phyloP scores from a whole-genome alignment of 1,140 invertebrate species.

The Cheumatopsyche charites region DNA sequence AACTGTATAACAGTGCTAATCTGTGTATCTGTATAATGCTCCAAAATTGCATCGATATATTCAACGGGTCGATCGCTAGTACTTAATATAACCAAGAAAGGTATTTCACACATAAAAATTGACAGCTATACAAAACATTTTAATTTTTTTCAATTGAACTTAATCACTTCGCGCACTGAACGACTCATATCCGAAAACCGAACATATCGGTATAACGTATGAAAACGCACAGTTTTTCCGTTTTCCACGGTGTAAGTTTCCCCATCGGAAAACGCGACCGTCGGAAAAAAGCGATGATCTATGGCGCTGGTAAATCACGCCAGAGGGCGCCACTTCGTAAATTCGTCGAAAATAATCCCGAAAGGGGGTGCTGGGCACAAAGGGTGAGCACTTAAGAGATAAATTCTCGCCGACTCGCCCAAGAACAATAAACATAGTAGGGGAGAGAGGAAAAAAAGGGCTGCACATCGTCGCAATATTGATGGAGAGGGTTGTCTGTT shows the following conservation, averaged over 20 bases:
- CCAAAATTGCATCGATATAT: no score
- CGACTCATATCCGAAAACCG: no score
- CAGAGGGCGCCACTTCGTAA: not conserved
- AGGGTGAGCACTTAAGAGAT: constrained; percentile 15
- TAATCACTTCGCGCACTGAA: no score
- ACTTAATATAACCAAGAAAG: no score
- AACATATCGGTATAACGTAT: no score
- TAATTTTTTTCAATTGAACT: no score
- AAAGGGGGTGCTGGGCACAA: not conserved
- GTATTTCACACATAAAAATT: no score
- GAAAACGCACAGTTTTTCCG: not conserved
- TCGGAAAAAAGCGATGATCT: not conserved
- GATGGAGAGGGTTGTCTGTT: constrained; percentile 24
- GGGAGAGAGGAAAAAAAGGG: constrained; percentile 19
- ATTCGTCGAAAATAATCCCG: constrained; percentile 25
- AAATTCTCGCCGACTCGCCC: constrained; percentile 10
- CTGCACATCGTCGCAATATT: constrained; percentile 22
- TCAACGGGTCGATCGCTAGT: no score
- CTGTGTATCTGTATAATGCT: no score
- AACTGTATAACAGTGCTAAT: no score
- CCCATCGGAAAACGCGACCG: not conserved
- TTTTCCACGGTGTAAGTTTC: not conserved
- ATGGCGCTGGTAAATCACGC: not conserved
- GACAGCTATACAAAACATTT: no score
- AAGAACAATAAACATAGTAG: constrained; percentile 32